Evolutionary conservation across 2,888 invertebrate genomes (phyloP), one percentile per base, ranked within the genome.

Genomic region (Pachymerium ferrugineum): DNA sequence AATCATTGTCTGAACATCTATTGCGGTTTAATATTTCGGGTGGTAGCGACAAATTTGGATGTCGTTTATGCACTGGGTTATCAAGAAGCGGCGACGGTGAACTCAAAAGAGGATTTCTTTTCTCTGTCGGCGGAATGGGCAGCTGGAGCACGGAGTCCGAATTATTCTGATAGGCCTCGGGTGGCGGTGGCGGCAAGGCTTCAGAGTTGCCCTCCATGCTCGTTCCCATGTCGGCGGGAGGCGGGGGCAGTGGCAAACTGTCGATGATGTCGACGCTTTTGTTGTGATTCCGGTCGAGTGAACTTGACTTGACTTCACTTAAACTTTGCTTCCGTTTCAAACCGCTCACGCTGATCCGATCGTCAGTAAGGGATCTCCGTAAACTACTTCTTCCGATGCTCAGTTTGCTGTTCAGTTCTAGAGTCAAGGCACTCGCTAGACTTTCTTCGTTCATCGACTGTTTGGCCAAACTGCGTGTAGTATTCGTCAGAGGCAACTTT

Each of bases 401-500:
- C 19, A 73, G 25, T 68, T 73, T 29, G 70, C 14, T 74, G 72
- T 29, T 76, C 75, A 70, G 77, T 77, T 75, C 76, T 29, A 54
- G 33, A 77, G 75, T 77, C 75, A 31, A 78, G 76, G 8, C 78
- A 78, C 72, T 72, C 29, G 78, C 76, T 74, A 78, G 78, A 4
- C 79, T 76, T 30, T 78, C 78, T 80, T 93, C 92, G 1, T 90
- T 92, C 19, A 76, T 74, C 12, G 79, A 78, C 79, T 91, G 93
- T 81, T 94, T 93, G 80, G 94, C 94, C 74, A 95, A 84, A 80
- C 93, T 93, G 14, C 95, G 86, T 1, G 94, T 94, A 84, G 94
- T 94, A 81, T 92, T 91, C 2, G 95, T 95, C 76, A 95, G 87
- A 83, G 93, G 94, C 6, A 94, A 94, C 82, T 92, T 92, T 90